A percentile compares a stretch with the other conserved stretches of the same genome.
Conservation (phyloP, 2,888 invertebrate genomes). For the Theodoxus fluviatilis region DNA sequence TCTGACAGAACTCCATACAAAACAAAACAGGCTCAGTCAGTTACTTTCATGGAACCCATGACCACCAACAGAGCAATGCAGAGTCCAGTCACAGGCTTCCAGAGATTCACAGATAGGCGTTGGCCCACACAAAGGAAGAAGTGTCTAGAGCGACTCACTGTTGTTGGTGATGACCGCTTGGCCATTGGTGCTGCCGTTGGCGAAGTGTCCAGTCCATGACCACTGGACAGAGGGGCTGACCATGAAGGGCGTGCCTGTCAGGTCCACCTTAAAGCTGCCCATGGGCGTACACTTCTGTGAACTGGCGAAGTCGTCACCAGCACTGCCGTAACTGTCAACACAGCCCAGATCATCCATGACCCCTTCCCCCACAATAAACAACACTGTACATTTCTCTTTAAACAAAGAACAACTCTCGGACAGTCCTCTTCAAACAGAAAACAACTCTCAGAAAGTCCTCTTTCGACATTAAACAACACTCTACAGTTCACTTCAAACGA, state of each 20-base stretch:
- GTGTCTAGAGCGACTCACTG: conserved; percentile 36
- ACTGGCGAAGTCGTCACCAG: conserved; percentile 43
- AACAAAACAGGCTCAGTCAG: no score
- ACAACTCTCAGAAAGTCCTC: not conserved
- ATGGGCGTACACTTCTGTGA: conserved; percentile 36
- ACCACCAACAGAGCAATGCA: no score
- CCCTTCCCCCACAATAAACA: no score
- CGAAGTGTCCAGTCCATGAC: conserved; percentile 40
- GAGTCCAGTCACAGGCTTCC: no score
- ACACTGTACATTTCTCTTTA: no score
- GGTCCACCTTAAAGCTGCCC: conserved; percentile 43
- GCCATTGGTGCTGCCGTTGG: conserved; percentile 32
- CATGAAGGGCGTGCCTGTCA: conserved; percentile 44
- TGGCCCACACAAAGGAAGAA: no score
- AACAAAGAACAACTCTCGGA: no score
- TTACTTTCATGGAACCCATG: no score
- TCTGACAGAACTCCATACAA: no score
- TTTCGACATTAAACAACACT: not conserved
- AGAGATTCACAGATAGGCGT: no score
- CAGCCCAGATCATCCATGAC: no score
- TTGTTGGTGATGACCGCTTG: conserved; percentile 33
- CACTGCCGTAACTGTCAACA: conserved; percentile 43
- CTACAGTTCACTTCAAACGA: not conserved
- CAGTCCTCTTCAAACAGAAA: no score
- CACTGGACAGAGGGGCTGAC: conserved; percentile 36